Conservation (phyloP, 1,140 invertebrate genomes). For the Lordiphosa clarofinis region DNA sequence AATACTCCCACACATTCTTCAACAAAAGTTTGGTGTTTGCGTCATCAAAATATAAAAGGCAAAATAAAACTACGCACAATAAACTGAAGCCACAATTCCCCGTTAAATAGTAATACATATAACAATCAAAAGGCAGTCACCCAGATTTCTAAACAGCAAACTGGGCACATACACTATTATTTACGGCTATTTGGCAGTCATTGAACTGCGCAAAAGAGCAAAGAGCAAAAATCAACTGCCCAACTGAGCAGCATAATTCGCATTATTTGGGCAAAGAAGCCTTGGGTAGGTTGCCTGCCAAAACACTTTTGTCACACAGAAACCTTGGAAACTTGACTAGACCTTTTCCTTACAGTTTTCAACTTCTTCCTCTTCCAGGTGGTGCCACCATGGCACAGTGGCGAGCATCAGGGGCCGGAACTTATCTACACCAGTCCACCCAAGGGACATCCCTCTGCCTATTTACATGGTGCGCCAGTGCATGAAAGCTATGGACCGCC, state of each 20-base stretch:
- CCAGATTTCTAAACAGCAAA: neutral
- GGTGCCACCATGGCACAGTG: slow-evolving; percentile 72
- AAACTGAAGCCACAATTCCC: neutral
- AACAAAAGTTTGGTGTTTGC: slow-evolving; percentile 28
- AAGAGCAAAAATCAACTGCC: slow-evolving; percentile 24
- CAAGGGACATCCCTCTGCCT: slow-evolving; percentile 71
- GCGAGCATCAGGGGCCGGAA: slow-evolving; percentile 62
- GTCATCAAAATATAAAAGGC: slow-evolving; percentile 16
- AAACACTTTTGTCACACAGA: slow-evolving; percentile 2
- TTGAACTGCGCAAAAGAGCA: slow-evolving; percentile 40
- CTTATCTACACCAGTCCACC: slow-evolving; percentile 76
- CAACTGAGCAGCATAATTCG: slow-evolving; percentile 27
- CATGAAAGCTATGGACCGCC: slow-evolving; percentile 72
- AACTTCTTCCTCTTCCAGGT: slow-evolving; percentile 41
- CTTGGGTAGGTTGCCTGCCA: slow-evolving; percentile 3
- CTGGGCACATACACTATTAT: slow-evolving; percentile 28
- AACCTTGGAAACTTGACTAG: slow-evolving; percentile 12
- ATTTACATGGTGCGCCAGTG: slow-evolving; percentile 74
- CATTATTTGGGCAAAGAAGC: slow-evolving; percentile 34
- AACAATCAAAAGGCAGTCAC: neutral
- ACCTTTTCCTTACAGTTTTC: slow-evolving; percentile 9
- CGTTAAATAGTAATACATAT: neutral
- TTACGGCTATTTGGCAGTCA: slow-evolving; percentile 66
- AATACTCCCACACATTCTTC: slow-evolving; percentile 9
- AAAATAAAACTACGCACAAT: slow-evolving; percentile 39